Base-by-base conservation (phyloP, 2,888 invertebrate genomes). In the Pinctada fucata region DNA sequence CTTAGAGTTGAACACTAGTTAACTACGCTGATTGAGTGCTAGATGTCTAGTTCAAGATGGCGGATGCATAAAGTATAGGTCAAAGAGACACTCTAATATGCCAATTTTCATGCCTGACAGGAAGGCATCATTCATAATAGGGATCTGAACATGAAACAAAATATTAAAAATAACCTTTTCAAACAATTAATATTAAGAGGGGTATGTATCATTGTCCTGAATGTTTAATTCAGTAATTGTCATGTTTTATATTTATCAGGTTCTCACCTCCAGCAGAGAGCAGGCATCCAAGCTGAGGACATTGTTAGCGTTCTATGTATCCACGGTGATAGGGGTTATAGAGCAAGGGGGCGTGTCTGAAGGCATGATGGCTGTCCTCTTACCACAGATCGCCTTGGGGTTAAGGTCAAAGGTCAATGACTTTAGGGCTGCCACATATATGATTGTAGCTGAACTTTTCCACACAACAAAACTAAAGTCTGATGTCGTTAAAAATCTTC, bases 291-390 rank as follows among this genome's bases (percentile, higher is more conserved):
- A 94, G 64, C 92, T 97, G 8, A 95, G 95, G 75, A 95, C 96
- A 0, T 94, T 96, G 2, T 95, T 96, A 89, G 96, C 96, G 6
- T 97, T 97, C 92, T 97, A 96, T 90, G 95, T 96, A 73, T 95
- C 96, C 13, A 94, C 95, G 0, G 93, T 96, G 0, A 94, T 96
- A 58, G 96, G 96, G 3, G 94, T 93, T 96, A 76, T 90, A 64
- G 83, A 87, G 58, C 64, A 80, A 0, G 83, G 86, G 3, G 68
- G 76, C 3, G 79, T 90, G 47, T 85, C 85, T 0, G 94, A 72
- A 95, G 96, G 90, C 91, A 95, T 96, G 76, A 91, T 97, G 2
- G 94, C 94, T 70, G 94, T 95, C 16, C 93, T 97, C 49, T 89
- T 97, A 49, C 95, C 96, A 0, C 94, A 95, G 0, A 88, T 97